Evolutionary conservation across 2,888 invertebrate species (phyloP), one percentile per base, ranked within the genome.

Genomic region (Drosophila anceps): DNA sequence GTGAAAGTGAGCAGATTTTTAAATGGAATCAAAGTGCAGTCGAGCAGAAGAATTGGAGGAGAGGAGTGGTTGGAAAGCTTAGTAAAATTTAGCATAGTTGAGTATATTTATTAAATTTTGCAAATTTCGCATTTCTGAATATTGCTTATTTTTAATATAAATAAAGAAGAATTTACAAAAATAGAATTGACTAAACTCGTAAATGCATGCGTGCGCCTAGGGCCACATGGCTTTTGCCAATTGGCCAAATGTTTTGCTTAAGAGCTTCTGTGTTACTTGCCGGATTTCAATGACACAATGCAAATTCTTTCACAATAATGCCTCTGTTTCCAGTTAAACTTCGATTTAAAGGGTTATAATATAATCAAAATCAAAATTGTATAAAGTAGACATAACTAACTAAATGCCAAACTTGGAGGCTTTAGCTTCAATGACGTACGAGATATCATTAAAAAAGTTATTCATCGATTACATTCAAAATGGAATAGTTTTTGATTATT

Each of bases 1-100:
- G 27, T 43, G 41, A 27, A 35, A 37, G 44, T 69, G 59, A 15
- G 15, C 46, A n/a, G 39, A 60, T 48, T 43, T 27, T 27, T 37
- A 1, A 33, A 27, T 20, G 13, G 4, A 59, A 35, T 27, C 13
- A 51, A 8, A 13, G 31, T 2, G 6, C 15, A 6, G 24, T 1
- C 0, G 13, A 13, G 13, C 13, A 24, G 13, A 8, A 24, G 10
- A 20, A 13, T 9, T 18, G 4, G 18, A 0, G 12, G 10, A 18
- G 10, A 6, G 10, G 1, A 18, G 27, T 1, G 27, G n/a, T 10
- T n/a, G 29, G 9, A n/a, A 27, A 9, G 1, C 4, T 9, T 9
- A 29, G 27, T 48, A 2, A 29, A 46, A 13, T n/a, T n/a, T 20
- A 20, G 44, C 15, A 12, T 43, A 20, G 2, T 20, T 20, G 12